phyloP scores from a whole-genome alignment of 2,113 vertebrate genomes.

The Phalacrocorax carbo region DNA sequence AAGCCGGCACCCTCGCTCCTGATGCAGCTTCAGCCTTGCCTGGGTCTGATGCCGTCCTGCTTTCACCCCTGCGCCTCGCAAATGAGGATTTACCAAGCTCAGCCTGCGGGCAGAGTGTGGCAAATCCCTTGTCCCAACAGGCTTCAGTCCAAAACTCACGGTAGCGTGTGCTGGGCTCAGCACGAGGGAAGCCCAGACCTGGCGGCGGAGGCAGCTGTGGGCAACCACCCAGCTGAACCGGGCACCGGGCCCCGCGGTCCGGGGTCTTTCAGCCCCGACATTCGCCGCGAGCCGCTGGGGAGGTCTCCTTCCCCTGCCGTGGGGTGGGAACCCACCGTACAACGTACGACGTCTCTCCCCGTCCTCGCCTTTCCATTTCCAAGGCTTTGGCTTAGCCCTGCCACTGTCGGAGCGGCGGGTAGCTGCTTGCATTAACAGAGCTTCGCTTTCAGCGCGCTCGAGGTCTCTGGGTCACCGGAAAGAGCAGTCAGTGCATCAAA shows the following conservation, averaged over 20 bases:
- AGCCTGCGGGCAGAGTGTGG: neutral
- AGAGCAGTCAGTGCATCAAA: neutral
- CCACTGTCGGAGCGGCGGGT: rapidly evolving
- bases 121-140: neutral
- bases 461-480: neutral
- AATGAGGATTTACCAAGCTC: rapidly evolving
- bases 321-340: neutral
- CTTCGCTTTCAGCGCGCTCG: neutral
- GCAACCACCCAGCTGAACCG: rapidly evolving
- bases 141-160: neutral
- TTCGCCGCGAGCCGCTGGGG: neutral
- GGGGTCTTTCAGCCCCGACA: neutral
- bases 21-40: neutral
- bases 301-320: neutral
- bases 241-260: rapidly evolving
- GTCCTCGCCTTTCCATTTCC: neutral
- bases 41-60: neutral
- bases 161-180: neutral
- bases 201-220: neutral
- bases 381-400: neutral
- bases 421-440: rapidly evolving
- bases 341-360: neutral
- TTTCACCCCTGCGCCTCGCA: neutral
- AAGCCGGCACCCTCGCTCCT: neutral
- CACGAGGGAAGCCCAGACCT: no score